These are phyloP conservation scores for Centropus bengalensis DNA, from an alignment of 2,113 vertebrate genomes.

Conservation along the genomic window DNA sequence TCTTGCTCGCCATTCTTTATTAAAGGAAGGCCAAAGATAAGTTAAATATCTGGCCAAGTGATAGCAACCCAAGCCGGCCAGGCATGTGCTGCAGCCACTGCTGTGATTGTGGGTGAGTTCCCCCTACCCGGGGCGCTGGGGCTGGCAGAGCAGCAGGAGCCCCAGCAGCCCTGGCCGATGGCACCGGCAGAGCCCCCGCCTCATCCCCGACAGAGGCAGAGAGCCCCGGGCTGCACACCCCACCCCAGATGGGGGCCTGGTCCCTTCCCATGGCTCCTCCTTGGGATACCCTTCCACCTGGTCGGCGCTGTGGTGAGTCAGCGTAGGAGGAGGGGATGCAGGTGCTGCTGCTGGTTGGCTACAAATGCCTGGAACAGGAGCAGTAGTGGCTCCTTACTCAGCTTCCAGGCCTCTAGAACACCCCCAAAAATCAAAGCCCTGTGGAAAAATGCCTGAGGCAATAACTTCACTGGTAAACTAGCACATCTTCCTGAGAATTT, in stretches of 20 bases:
- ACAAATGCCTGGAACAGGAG: not conserved
- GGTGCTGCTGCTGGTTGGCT: not conserved
- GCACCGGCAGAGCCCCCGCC: not conserved
- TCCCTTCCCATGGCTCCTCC: accelerated
- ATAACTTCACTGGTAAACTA: slow-evolving; percentile 68
- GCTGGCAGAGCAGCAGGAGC: not conserved
- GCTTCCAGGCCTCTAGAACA: slow-evolving; percentile 59
- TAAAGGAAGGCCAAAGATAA: not conserved
- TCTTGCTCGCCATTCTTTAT: not conserved
- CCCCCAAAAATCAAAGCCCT: slow-evolving; percentile 7
- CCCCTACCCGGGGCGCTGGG: not conserved
- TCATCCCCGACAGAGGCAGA: not conserved
- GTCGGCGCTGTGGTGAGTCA: accelerated
- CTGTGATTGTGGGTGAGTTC: accelerated
- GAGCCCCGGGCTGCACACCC: not conserved
- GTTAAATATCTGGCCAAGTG: accelerated
- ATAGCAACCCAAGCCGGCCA: not conserved
- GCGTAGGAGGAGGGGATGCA: not conserved
- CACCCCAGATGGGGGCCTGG: too few relatives aligned
- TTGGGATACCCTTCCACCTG: not conserved
- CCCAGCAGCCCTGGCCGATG: too few relatives aligned
- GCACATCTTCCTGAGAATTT: slow-evolving; percentile 60
- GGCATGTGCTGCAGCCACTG: accelerated
- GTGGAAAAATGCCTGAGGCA: slow-evolving; percentile 69
- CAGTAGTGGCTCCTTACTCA: slow-evolving; percentile 43